Evolutionary conservation across 2,888 invertebrate species (phyloP), one percentile per base, ranked within the genome.

Genomic region (Taenaris catops): DNA sequence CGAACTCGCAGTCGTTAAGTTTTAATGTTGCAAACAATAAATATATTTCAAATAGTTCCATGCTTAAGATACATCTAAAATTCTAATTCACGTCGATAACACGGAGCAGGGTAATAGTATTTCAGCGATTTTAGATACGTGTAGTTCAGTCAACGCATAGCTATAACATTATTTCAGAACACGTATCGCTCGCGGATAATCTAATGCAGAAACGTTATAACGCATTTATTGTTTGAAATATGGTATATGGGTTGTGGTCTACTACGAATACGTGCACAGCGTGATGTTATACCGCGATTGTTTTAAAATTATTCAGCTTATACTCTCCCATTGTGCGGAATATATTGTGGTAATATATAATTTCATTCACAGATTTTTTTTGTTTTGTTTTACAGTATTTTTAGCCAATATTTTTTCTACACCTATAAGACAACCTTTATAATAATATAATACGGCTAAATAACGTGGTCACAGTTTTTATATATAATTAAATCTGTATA

Each of bases 151-250:
- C 52, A 58, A 57, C 61, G 56, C 50, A 46, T 49, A 35, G 64
- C 67, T 53, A 71, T 75, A 67, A 75, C 64, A 81, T 83, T 81
- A 81, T 84, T 80, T 73, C 81, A 68, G 70, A 52, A 70, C 80
- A 83, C 81, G 80, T 79, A 78, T 78, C 70, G 58, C 63, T 50
- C 60, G 58, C 63, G 69, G 72, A 78, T 81, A 80, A 81, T 78
- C 72, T 72, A 73, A 79, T 74, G 68, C 74, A 76, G 64, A 63
- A 65, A 68, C 69, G 69, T 68, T 78, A 71, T 72, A 68, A 71
- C 63, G 75, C 79, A 72, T 80, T 81, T 75, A 79, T 78, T 74
- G 71, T 70, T 65, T 68, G 60, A 62, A 69, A 73, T 66, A 49
- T 46, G 26, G 35, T 43, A 29, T 37, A 33, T 16, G 25, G 27